phyloP scores from a whole-genome alignment of 2,113 vertebrate genomes.

The Oplegnathus fasciatus region DNA sequence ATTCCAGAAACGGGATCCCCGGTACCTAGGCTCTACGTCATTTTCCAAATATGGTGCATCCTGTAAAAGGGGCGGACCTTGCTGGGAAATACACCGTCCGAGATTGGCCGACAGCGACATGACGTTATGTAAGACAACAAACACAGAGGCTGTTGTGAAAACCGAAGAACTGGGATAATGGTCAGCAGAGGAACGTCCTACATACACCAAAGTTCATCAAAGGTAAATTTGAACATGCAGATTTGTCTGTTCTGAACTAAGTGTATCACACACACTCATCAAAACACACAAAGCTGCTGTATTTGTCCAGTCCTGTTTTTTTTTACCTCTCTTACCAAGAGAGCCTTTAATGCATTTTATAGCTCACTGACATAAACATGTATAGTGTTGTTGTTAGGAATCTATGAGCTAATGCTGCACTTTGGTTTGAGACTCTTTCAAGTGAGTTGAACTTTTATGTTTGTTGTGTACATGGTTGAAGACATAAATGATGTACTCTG shows the following conservation, averaged over 20 bases:
- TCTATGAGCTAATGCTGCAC: no score
- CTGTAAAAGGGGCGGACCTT: conserved; percentile 82
- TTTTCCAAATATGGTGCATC: conserved; percentile 87
- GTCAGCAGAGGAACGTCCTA: conserved; percentile 44
- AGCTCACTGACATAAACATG: background rate
- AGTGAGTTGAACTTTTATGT: no score
- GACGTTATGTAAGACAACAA: conserved; percentile 81
- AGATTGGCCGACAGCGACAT: conserved; percentile 63
- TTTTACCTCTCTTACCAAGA: background rate
- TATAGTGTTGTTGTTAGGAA: no score
- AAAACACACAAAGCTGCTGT: background rate
- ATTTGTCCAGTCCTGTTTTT: background rate
- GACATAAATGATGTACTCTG: no score
- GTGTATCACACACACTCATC: background rate
- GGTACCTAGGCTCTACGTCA: conserved; percentile 70
- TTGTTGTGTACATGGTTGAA: no score
- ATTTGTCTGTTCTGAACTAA: conserved; percentile 5
- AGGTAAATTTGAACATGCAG: conserved; percentile 32
- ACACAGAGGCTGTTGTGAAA: conserved; percentile 70
- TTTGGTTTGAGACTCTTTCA: no score
- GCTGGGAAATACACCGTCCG: conserved; percentile 78
- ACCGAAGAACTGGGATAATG: conserved; percentile 55
- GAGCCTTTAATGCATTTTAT: background rate
- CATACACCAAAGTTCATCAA: conserved; percentile 28
- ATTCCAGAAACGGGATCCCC: conserved; percentile 85